Conservation (phyloP, 1,140 invertebrate species). For the Dendrolimus punctatus region DNA sequence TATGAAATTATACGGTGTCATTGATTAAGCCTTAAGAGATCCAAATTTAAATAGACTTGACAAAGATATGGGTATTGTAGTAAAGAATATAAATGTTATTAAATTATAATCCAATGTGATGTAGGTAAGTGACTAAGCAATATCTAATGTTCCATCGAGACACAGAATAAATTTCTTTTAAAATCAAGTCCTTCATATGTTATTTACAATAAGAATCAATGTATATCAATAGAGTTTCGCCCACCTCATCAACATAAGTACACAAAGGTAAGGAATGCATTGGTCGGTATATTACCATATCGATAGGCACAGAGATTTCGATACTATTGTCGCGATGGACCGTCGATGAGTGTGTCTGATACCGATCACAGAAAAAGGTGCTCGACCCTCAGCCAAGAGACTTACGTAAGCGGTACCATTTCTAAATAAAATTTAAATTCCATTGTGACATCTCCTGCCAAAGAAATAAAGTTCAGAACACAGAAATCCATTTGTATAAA, state of each 20-base stretch:
- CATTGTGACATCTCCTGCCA: constrained; percentile 21
- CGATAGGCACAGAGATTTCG: constrained; percentile 36
- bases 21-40: no score
- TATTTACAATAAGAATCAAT: constrained; percentile 60
- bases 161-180: constrained; percentile 60
- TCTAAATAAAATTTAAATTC: constrained; percentile 6
- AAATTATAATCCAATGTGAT: constrained; percentile 3
- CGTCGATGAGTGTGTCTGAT: constrained; percentile 55
- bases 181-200: constrained; percentile 48
- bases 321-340: constrained; percentile 54
- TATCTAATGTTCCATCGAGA: constrained; percentile 42
- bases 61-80: no score
- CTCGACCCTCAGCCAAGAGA: constrained; percentile 31
- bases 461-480: constrained; percentile 3
- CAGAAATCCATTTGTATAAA: constrained; percentile 6
- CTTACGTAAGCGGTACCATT: constrained; percentile 12
- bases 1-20: no score
- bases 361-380: constrained; percentile 52
- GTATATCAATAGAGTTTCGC: constrained; percentile 65
- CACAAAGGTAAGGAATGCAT: constrained; percentile 61
- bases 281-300: constrained; percentile 54
- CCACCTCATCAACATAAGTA: constrained; percentile 67
- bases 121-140: constrained; percentile 25
- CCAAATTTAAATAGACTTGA: no score
- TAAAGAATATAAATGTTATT: not conserved